Percentiles rank a stretch among this genome's conserved stretches.
phyloP scores from a whole-genome alignment of 2,888 invertebrate genomes.

The Drosophila longiperda region DNA sequence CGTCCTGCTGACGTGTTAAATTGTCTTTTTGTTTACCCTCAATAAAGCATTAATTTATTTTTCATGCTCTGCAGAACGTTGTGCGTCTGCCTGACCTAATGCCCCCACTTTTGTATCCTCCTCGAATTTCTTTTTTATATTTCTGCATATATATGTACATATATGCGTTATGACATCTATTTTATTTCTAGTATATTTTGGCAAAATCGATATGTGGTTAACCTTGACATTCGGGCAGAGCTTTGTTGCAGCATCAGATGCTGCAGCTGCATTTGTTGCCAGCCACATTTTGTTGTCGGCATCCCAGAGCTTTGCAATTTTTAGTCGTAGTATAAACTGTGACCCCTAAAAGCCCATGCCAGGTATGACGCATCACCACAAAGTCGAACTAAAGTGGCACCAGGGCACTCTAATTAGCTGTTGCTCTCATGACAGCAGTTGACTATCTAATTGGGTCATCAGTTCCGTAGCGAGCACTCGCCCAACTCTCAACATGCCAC shows the following conservation, averaged over 20 bases:
- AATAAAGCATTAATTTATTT: slow-evolving; percentile 81
- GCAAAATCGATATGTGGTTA: slow-evolving; percentile 59
- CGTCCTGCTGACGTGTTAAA: slow-evolving; percentile 81
- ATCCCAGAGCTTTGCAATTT: slow-evolving; percentile 45
- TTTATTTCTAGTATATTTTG: slow-evolving; percentile 10
- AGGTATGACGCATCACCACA: slow-evolving; percentile 44
- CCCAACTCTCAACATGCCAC: slow-evolving; percentile 5
- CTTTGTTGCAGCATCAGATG: slow-evolving; percentile 29
- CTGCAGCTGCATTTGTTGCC: slow-evolving; percentile 15
- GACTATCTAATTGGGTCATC: slow-evolving; percentile 63
- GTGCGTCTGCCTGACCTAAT: slow-evolving; percentile 48
- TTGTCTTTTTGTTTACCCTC: slow-evolving; percentile 79
- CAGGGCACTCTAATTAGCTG: slow-evolving; percentile 57
- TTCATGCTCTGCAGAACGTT: slow-evolving; percentile 65
- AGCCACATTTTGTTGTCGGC: slow-evolving; percentile 55
- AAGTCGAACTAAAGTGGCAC: slow-evolving; percentile 33
- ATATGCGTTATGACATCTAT: slow-evolving; percentile 5
- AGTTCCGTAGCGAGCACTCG: slow-evolving; percentile 2
- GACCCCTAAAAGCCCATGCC: neutral
- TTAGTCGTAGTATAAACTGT: slow-evolving; percentile 4
- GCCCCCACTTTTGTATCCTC: slow-evolving; percentile 7
- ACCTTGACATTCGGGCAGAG: slow-evolving; percentile 58
- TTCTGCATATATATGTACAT: slow-evolving; percentile 9
- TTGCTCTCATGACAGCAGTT: slow-evolving; percentile 43
- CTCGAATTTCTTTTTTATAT: slow-evolving; percentile 13